These are phyloP conservation scores for Cheiracanthium punctorium DNA, from an alignment of 2,888 invertebrate species.

Conservation along the genomic window DNA sequence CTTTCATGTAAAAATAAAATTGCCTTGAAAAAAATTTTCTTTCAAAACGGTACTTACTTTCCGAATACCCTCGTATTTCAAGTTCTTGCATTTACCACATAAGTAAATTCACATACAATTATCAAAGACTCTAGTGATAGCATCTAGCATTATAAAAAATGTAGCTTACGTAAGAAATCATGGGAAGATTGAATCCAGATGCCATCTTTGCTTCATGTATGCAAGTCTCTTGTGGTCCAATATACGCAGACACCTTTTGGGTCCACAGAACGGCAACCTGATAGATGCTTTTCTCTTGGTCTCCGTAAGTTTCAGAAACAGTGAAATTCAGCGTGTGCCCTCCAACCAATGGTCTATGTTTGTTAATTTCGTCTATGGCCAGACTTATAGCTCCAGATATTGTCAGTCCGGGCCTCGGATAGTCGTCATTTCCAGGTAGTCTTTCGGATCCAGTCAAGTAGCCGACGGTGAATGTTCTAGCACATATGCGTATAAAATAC, in stretches of 20 bases:
- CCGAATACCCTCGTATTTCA: too few relatives aligned
- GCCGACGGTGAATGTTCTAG: constrained; percentile 84
- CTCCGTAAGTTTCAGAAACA: constrained; percentile 92
- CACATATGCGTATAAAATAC: not conserved
- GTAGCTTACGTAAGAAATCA: constrained; percentile 98
- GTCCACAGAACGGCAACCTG: constrained; percentile 90
- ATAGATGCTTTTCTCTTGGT: constrained; percentile 89
- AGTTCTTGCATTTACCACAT: too few relatives aligned
- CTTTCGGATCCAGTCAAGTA: constrained; percentile 91
- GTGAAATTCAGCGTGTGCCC: constrained; percentile 87
- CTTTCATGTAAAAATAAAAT: too few relatives aligned
- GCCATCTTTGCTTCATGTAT: constrained; percentile 95
- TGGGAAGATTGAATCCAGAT: constrained; percentile 93
- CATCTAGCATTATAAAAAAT: too few relatives aligned
- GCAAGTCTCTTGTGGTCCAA: constrained; percentile 93
- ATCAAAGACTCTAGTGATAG: too few relatives aligned
- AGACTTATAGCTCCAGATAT: constrained; percentile 89
- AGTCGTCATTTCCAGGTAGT: constrained; percentile 83
- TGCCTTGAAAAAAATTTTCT: too few relatives aligned
- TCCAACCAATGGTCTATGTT: constrained; percentile 76
- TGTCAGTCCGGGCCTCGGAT: constrained; percentile 84
- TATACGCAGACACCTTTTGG: constrained; percentile 88
- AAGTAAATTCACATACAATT: too few relatives aligned
- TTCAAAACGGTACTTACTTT: too few relatives aligned
- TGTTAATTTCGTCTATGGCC: constrained; percentile 87